Base-by-base conservation (phyloP, 2,113 vertebrate species). In the Forbesichthys papilliferus region DNA sequence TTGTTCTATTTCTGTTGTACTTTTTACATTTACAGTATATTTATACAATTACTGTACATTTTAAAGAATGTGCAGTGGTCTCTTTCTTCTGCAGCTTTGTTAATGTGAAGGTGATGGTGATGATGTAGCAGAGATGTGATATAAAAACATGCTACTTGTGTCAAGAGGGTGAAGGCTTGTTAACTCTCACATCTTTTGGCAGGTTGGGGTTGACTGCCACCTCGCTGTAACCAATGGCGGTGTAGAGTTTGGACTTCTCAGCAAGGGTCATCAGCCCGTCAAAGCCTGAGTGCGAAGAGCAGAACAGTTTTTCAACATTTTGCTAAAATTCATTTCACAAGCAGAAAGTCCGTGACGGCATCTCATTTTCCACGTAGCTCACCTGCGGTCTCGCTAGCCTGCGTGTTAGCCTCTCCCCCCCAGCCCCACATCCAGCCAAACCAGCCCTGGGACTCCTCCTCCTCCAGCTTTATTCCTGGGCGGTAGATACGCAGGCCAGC, bases 211-310 rank as follows among this genome's bases (percentile, higher is more conserved):
- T 97, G 66, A 92, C 93, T 66, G 92, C 93, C 2, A 94, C 95
- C 81, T 97, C 98, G 78, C 97, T 98, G 85, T 99, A 99, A 67
- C 96, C 98, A 75, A 99, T 99, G 86, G 98, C 97, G 89, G 95
- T 94, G 92, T 97, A 98, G 72, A 99, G 94, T 88, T 94, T 97
- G 80, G 87, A 49, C 86, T 99, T 99, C 85, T 99, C 98, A 77
- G 94, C 93, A 53, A 84, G 12, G 8, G 96, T 96, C 92, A 99
- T 94, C 64, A 99, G 80, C 73, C 92, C 92, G 85, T 94, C 95
- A 89, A 99, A 94, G 75, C 93, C 96, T 96, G 81, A 68, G 6
- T 55, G 5, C 65, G 8, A 90, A 14, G 60, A 0, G 59, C 14
- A 36, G 46, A 84, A 84, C 82, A 68, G 14, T 42, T 42, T 58